Base-by-base conservation (phyloP, 2,888 invertebrate genomes). In the Cheilosia scutellata region DNA sequence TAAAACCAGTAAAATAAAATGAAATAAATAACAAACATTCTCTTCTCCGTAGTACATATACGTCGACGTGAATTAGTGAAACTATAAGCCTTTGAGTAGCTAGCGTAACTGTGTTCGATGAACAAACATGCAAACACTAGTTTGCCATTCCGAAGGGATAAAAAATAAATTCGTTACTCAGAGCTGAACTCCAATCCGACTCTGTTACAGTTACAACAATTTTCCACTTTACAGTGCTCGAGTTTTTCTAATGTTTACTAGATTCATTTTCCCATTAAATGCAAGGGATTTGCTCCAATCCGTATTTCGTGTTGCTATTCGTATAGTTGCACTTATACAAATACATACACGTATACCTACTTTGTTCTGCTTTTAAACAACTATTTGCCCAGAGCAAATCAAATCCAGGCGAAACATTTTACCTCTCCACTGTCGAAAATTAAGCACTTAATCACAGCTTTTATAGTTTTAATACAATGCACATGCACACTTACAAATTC, bases 251-350 rank as follows among this genome's bases (percentile, higher is more conserved):
- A 11, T 37, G 37, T 74, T 74, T 65, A 47, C 63, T 55, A 37
- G 55, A 74, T 65, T 65, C 47, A 74, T 74, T 63, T 74, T 55
- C 55, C 74, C 74, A 74, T 74, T 74, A 57, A 55, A 37, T 65
- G 74, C 74, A 65, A 29, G 44, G 55, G 63, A 55, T 74, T 63
- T 53, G 20, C 9, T 16, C 49, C 2, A 13, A 37, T 47, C 16
- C 1, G n/a, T 44, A 44, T n/a, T n/a, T 44, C 53, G 63, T 55
- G 33, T n/a, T n/a, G 13, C 31, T 27, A 16, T 1, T 5, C 47
- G 44, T 13, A 11, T 11, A 1, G 4, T 27, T 16, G 7, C 55
- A 16, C 25, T 27, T 7, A 4, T 3, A 47, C 25, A 53, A 9
- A 4, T 3, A 47, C 25, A 53, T 20, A 62, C 40, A 55, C 6